phyloP scores from a whole-genome alignment of 2,888 invertebrate genomes.

The Seladonia tumulorum region DNA sequence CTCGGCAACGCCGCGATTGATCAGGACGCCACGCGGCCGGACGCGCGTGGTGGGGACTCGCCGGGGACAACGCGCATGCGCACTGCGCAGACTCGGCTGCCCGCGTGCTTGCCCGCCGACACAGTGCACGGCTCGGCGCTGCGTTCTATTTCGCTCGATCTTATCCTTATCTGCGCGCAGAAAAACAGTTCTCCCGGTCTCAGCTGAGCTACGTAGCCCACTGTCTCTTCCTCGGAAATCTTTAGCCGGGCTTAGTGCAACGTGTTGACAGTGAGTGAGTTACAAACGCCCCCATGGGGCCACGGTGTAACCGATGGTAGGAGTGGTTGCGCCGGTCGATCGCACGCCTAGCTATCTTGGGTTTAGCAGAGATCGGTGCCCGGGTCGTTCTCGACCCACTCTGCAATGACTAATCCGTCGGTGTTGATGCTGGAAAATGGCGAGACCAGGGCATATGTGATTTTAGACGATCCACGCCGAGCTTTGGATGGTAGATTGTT shows the following conservation, averaged over 20 bases:
- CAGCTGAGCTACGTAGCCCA: not conserved
- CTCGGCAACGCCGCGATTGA: slow-evolving; percentile 82
- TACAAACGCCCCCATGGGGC: not conserved
- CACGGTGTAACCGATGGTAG: slow-evolving; percentile 1
- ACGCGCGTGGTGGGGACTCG: slow-evolving; percentile 72
- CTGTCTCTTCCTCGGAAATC: not conserved
- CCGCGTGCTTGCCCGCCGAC: slow-evolving; percentile 74
- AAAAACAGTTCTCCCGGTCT: not conserved
- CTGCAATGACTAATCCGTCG: not conserved
- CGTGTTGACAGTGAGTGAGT: not conserved
- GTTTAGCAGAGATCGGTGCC: not conserved
- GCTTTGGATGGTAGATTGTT: not conserved
- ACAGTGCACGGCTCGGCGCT: slow-evolving; percentile 41
- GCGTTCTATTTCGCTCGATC: slow-evolving; percentile 21
- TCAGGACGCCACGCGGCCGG: slow-evolving; percentile 83
- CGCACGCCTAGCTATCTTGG: not conserved
- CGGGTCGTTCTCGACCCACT: not conserved
- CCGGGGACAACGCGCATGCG: slow-evolving; percentile 80
- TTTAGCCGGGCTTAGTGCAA: not conserved
- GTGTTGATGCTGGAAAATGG: not conserved
- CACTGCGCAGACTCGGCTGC: slow-evolving; percentile 66
- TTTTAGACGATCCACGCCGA: too few relatives aligned
- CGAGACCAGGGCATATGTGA: not conserved
- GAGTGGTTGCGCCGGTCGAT: slow-evolving; percentile 9
- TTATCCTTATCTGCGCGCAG: not conserved